Evolutionary conservation across 2,797 vertebrate species (phyloP).

Genomic region (Danio choprae): DNA sequence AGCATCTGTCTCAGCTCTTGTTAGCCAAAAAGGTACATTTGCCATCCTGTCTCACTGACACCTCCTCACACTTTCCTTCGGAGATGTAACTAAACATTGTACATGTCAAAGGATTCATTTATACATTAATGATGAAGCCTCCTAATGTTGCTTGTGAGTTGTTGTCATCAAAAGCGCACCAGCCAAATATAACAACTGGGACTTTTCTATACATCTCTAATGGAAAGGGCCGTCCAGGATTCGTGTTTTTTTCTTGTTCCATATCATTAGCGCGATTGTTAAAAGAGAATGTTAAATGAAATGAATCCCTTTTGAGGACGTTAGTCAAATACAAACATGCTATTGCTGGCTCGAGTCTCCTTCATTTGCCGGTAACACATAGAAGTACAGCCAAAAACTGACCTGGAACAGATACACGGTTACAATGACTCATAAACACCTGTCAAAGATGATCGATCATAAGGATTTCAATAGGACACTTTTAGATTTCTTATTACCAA

Average conservation of each 20-base stretch:
- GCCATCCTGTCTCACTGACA: slow-evolving; percentile 64
- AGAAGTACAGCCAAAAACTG: slow-evolving; percentile 8
- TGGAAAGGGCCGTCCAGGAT: slow-evolving; percentile 29
- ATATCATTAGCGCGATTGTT: slow-evolving; percentile 43
- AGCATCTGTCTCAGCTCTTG: slow-evolving; percentile 77
- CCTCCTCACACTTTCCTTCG: slow-evolving; percentile 68
- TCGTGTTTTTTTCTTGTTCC: slow-evolving; percentile 45
- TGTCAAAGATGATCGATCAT: slow-evolving; percentile 18
- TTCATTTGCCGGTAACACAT: slow-evolving; percentile 38
- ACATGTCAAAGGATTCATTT: slow-evolving; percentile 57
- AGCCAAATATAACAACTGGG: slow-evolving; percentile 44
- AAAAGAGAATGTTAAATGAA: slow-evolving; percentile 40
- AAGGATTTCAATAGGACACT: not conserved
- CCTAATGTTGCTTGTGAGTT: slow-evolving; percentile 26
- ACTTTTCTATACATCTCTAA: slow-evolving; percentile 18
- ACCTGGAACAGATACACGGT: slow-evolving; percentile 25
- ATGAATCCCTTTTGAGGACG: slow-evolving; percentile 42
- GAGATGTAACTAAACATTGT: slow-evolving; percentile 63
- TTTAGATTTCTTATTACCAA: too few relatives aligned
- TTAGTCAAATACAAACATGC: slow-evolving; percentile 53
- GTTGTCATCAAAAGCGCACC: slow-evolving; percentile 19
- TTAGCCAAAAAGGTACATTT: slow-evolving; percentile 69
- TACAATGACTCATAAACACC: slow-evolving; percentile 31
- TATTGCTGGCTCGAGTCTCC: slow-evolving; percentile 36
- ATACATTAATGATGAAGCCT: slow-evolving; percentile 30